Conservation (phyloP, 2,797 vertebrate genomes). For the Novumbra hubbsi region DNA sequence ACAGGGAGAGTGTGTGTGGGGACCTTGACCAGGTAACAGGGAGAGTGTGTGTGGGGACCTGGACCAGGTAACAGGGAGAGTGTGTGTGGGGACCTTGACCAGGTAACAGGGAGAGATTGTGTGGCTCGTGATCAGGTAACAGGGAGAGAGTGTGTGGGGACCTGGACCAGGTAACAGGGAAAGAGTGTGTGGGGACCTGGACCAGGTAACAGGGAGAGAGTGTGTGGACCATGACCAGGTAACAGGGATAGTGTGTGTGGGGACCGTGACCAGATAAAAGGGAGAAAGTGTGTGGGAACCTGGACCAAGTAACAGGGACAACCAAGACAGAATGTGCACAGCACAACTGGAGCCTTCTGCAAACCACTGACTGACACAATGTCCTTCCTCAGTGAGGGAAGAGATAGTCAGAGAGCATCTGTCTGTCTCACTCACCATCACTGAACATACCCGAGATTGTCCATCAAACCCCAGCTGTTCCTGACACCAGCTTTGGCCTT, state of each 20-base stretch:
- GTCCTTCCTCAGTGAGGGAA: constrained; percentile 14
- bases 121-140: constrained; percentile 34
- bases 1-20: constrained; percentile 29
- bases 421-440: not conserved
- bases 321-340: constrained; percentile 27
- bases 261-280: constrained; percentile 33
- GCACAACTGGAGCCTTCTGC: constrained; percentile 3
- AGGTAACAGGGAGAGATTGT: constrained; percentile 27
- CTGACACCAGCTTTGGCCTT: no score
- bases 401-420: constrained; percentile 16
- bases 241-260: constrained; percentile 25
- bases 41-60: constrained; percentile 35
- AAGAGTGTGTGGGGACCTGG: constrained; percentile 34
- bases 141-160: constrained; percentile 33
- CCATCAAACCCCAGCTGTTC: no score
- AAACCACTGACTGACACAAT: constrained; percentile 20
- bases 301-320: no score
- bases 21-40: constrained; percentile 30
- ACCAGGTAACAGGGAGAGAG: constrained; percentile 29
- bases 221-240: constrained; percentile 34
- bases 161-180: constrained; percentile 26
- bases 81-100: constrained; percentile 32
- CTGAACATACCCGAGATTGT: not conserved
- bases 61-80: constrained; percentile 31
- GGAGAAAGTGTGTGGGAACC: no score